Evolutionary conservation across 2,113 vertebrate genomes (phyloP).

Genomic region (Heterochromis multidens): DNA sequence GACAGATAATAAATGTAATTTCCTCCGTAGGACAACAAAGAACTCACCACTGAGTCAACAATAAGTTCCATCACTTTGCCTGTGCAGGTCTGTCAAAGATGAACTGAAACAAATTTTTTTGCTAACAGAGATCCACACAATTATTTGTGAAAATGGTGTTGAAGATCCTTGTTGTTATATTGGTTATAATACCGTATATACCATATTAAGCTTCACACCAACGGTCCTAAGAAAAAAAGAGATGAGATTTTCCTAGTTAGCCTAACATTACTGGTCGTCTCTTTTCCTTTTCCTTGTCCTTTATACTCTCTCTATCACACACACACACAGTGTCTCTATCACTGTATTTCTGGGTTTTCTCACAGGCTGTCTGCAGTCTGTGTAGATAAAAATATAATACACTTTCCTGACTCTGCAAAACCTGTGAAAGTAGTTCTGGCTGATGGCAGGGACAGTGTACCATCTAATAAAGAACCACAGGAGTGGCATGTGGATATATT

Average conservation of each 20-base stretch:
- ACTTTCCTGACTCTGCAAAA: constrained; percentile 31
- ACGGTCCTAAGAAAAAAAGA: neutral
- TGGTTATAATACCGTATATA: neutral
- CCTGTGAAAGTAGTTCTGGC: constrained; percentile 53
- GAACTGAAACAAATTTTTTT: neutral
- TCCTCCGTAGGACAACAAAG: neutral
- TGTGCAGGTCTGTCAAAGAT: neutral
- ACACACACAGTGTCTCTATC: neutral
- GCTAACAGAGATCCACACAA: neutral
- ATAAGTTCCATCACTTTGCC: neutral
- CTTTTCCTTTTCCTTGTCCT: neutral
- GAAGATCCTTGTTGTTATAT: neutral
- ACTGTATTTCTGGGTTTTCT: constrained; percentile 7
- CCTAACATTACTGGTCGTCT: neutral
- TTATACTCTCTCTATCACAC: neutral
- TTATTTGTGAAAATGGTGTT: neutral
- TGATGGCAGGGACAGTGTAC: constrained; percentile 37
- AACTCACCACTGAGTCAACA: neutral
- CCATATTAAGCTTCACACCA: neutral
- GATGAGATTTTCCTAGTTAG: neutral
- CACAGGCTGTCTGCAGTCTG: constrained; percentile 5
- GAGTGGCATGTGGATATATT: constrained; percentile 36
- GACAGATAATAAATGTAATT: neutral
- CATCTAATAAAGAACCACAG: constrained; percentile 34
- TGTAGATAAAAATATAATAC: constrained; percentile 16